phyloP scores from a whole-genome alignment of 2,888 invertebrate genomes.

The Drosophila pullipes region DNA sequence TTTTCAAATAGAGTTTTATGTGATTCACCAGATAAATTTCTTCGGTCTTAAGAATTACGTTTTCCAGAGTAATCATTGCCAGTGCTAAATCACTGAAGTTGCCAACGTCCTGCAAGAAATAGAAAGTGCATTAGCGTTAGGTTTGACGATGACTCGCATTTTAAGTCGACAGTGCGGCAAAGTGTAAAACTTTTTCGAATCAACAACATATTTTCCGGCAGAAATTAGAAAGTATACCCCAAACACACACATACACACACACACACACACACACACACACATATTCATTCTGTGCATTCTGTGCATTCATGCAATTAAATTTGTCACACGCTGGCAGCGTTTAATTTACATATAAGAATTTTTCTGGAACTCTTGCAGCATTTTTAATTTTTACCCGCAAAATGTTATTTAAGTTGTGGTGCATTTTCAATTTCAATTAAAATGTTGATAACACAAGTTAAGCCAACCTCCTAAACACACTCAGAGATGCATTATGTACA shows the following conservation, averaged over 20 bases:
- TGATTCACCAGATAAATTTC: conserved; percentile 86
- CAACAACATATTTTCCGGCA: conserved; percentile 73
- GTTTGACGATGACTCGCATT: conserved; percentile 35
- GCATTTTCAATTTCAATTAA: conserved; percentile 77
- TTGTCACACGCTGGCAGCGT: conserved; percentile 30
- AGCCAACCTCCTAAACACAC: conserved; percentile 17
- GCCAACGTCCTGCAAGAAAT: conserved; percentile 78
- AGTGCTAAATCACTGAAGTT: conserved; percentile 85
- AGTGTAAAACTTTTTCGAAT: conserved; percentile 77
- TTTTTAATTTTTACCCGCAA: conserved; percentile 67
- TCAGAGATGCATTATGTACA: conserved; percentile 22
- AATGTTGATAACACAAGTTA: conserved; percentile 60
- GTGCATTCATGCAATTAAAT: conserved; percentile 58
- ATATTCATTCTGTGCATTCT: conserved; percentile 8
- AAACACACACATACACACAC: conserved; percentile 1
- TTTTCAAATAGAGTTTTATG: conserved; percentile 85
- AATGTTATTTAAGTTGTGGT: conserved; percentile 74
- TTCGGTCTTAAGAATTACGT: conserved; percentile 85
- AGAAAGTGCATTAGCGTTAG: conserved; percentile 25
- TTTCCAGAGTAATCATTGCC: conserved; percentile 85
- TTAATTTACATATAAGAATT: conserved; percentile 61
- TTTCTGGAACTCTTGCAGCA: conserved; percentile 27
- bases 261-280: not conserved
- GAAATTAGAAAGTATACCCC: conserved; percentile 68
- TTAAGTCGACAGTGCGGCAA: conserved; percentile 64